phyloP scores from a whole-genome alignment of 2,797 vertebrate species.

The Lophius americanus region DNA sequence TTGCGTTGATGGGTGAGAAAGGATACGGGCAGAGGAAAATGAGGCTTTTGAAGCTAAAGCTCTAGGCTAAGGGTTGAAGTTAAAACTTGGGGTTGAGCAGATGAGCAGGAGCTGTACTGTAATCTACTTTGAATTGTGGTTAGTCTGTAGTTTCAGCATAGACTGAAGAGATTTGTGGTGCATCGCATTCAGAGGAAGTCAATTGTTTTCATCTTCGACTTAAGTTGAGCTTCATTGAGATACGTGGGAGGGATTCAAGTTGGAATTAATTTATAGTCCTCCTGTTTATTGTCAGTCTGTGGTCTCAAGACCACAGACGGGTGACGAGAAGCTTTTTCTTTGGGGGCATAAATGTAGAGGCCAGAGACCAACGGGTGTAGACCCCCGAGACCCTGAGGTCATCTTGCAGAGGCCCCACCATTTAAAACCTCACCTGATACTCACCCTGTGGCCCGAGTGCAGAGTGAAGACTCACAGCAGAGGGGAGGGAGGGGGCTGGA shows the following conservation, averaged over 20 bases:
- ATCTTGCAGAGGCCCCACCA: constrained; percentile 77
- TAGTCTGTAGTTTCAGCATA: constrained; percentile 21
- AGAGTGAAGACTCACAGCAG: constrained; percentile 83
- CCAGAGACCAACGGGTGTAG: constrained; percentile 71
- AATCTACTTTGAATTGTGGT: constrained; percentile 39
- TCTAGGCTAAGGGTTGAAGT: constrained; percentile 44
- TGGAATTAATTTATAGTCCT: constrained; percentile 43
- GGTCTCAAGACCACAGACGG: constrained; percentile 56
- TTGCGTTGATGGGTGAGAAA: constrained; percentile 35
- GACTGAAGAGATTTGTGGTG: constrained; percentile 5
- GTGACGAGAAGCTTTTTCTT: constrained; percentile 47
- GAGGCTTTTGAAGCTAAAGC: constrained; percentile 50
- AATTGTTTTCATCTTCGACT: constrained; percentile 32
- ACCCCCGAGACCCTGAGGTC: constrained; percentile 81
- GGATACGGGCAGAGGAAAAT: constrained; percentile 36
- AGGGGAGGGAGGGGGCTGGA: constrained; percentile 21
- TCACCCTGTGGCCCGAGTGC: constrained; percentile 81
- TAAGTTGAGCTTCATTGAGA: constrained; percentile 16
- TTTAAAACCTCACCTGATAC: constrained; percentile 88
- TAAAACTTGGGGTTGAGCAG: constrained; percentile 44
- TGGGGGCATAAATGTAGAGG: constrained; percentile 64
- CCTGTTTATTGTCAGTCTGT: constrained; percentile 53
- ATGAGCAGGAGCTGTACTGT: constrained; percentile 39
- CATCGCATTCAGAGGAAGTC: constrained; percentile 1
- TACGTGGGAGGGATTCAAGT: constrained; percentile 41